phyloP scores from a whole-genome alignment of 2,888 invertebrate genomes.

The Andrena dorsata region DNA sequence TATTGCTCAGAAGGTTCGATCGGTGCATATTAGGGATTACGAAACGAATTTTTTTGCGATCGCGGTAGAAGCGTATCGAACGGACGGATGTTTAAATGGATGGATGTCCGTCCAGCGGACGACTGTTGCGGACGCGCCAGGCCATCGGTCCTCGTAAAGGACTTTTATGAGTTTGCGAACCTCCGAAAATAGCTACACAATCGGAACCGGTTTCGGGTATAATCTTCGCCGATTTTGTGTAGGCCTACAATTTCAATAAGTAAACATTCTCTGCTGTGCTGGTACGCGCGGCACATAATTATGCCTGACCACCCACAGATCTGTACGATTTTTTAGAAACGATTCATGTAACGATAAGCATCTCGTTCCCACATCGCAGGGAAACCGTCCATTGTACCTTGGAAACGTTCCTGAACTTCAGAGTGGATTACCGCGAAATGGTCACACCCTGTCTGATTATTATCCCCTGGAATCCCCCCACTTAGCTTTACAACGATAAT shows the following conservation, averaged over 20 bases:
- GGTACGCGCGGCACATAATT: constrained; percentile 41
- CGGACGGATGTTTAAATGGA: constrained; percentile 10
- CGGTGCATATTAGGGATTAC: not conserved
- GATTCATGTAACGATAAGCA: too few species aligned
- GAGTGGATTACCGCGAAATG: not conserved
- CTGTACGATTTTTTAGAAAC: not conserved
- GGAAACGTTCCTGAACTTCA: not conserved
- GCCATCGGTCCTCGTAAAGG: constrained; percentile 68
- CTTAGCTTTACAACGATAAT: not conserved
- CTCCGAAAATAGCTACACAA: constrained; percentile 74
- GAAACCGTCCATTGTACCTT: not conserved
- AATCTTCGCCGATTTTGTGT: constrained; percentile 67
- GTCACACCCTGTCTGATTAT: not conserved
- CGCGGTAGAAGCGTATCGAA: not conserved
- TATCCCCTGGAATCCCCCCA: not conserved
- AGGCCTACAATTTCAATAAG: constrained; percentile 61
- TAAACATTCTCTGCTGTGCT: constrained; percentile 49
- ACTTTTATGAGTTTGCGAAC: constrained; percentile 72
- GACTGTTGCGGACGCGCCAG: constrained; percentile 26
- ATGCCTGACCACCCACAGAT: constrained; percentile 12
- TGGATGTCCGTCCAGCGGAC: constrained; percentile 17
- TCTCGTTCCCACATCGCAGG: not conserved
- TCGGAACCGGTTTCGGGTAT: constrained; percentile 71
- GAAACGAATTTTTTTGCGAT: not conserved
- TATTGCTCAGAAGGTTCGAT: constrained; percentile 4